Evolutionary conservation across 1,140 invertebrate species (phyloP).

Genomic region (Amyelois transitella): DNA sequence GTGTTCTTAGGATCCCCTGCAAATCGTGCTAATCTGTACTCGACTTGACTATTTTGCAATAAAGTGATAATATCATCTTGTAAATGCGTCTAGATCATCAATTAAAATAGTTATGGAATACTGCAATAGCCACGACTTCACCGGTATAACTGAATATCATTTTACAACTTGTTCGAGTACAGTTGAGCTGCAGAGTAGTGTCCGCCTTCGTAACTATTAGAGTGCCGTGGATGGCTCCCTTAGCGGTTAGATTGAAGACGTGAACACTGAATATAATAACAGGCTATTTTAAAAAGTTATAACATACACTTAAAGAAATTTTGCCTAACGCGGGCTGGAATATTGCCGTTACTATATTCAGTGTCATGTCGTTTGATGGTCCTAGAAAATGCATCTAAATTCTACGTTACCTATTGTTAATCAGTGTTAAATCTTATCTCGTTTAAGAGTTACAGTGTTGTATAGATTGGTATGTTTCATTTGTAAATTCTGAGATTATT

Average conservation of each 20-base stretch:
- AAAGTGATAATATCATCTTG: background rate
- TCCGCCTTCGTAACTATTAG: conserved; percentile 60
- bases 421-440: conserved; percentile 72
- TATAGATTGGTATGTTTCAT: conserved; percentile 70
- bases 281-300: too few species aligned
- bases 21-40: conserved; percentile 35
- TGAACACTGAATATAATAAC: conserved; percentile 52
- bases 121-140: background rate
- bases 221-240: conserved; percentile 53
- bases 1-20: conserved; percentile 56
- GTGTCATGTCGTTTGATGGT: conserved; percentile 45
- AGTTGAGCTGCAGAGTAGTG: conserved; percentile 49
- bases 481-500: conserved; percentile 70
- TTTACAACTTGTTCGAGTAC: conserved; percentile 32
- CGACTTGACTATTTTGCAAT: conserved; percentile 10
- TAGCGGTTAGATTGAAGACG: conserved; percentile 60
- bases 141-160: background rate
- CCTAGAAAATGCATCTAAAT: conserved; percentile 57
- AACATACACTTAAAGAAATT: background rate
- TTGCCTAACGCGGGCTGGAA: background rate
- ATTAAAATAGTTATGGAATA: background rate
- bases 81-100: background rate
- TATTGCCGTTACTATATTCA: conserved; percentile 46
- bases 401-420: conserved; percentile 65
- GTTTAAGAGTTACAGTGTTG: conserved; percentile 73